Evolutionary conservation across 2,797 vertebrate genomes (phyloP), one percentile per base, ranked within the genome.

Genomic region (Thamnophis elegans): DNA sequence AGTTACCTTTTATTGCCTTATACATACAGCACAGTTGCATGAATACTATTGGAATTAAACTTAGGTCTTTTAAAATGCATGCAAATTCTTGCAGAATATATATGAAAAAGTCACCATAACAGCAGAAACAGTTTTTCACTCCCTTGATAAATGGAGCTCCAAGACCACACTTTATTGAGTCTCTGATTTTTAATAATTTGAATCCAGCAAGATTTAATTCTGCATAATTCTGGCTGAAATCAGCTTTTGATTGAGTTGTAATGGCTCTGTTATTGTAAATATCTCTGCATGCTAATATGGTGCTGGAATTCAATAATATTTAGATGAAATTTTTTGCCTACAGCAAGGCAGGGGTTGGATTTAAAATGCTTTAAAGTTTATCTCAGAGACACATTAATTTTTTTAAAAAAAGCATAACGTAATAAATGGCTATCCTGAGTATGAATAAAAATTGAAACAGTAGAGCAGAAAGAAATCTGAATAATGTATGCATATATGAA

Each of bases 161-260:
- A 97, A 97, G 97, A 98, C 97, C 97, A 96, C 97, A 98, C 98
- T 98, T 98, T 98, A 98, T 98, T 98, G 98, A 98, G 97, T 97
- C 97, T 98, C 97, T 97, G 97, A 98, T 98, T 98, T 98, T 98
- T 98, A 98, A 98, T 98, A 98, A 98, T 98, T 98, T 97, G 98
- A 98, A 98, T 98, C 97, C 98, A 97, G 97, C 97, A 98, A 98
- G 98, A 98, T 98, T 98, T 98, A 98, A 98, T 98, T 98, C 98
- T 98, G 98, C 98, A 98, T 98, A 98, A 98, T 98, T 98, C 98
- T 98, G 97, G 97, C 98, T 98, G 98, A 98, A 98, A 98, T 98
- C 98, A 98, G 97, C 97, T 98, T 98, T 98, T 98, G 98, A 98
- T 98, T 98, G 98, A 98, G 98, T 98, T 98, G 98, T 98, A 98